phyloP scores from a whole-genome alignment of 2,888 invertebrate species.

The Aphidoletes aphidimyza region DNA sequence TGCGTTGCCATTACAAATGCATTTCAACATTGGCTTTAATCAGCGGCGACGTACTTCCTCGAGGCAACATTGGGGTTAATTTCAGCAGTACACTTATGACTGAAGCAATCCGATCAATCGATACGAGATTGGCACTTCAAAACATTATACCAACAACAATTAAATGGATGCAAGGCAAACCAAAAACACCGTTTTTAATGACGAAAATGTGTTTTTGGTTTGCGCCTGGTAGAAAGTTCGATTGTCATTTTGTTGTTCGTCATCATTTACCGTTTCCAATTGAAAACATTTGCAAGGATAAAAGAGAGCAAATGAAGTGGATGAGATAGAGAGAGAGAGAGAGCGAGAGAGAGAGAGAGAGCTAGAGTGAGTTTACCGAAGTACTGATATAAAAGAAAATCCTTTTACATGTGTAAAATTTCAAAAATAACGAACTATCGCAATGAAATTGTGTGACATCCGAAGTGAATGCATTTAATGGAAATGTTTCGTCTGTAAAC shows the following conservation, averaged over 20 bases:
- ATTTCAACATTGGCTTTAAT: neutral
- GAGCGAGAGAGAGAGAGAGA: too few species aligned
- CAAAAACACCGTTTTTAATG: conserved; percentile 41
- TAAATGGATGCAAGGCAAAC: neutral
- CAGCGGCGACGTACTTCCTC: conserved; percentile 41
- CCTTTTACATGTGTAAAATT: neutral
- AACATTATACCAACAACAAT: neutral
- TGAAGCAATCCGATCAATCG: conserved; percentile 9
- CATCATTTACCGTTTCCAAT: neutral
- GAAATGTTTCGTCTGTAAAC: conserved; percentile 52
- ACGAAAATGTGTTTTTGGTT: conserved; percentile 9
- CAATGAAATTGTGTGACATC: conserved; percentile 47
- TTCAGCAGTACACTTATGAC: neutral
- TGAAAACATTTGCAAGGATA: too few species aligned
- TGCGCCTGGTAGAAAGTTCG: neutral
- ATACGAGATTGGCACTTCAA: neutral
- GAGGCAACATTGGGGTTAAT: neutral
- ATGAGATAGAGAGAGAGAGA: too few species aligned
- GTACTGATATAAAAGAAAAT: neutral
- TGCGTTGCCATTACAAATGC: too few species aligned
- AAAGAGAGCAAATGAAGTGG: too few species aligned
- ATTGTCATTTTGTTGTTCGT: neutral
- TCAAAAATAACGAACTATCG: neutral
- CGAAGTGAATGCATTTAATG: conserved; percentile 43
- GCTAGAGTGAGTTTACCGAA: neutral